phyloP scores from a whole-genome alignment of 2,888 invertebrate genomes.

The Falcaria lacertinaria region DNA sequence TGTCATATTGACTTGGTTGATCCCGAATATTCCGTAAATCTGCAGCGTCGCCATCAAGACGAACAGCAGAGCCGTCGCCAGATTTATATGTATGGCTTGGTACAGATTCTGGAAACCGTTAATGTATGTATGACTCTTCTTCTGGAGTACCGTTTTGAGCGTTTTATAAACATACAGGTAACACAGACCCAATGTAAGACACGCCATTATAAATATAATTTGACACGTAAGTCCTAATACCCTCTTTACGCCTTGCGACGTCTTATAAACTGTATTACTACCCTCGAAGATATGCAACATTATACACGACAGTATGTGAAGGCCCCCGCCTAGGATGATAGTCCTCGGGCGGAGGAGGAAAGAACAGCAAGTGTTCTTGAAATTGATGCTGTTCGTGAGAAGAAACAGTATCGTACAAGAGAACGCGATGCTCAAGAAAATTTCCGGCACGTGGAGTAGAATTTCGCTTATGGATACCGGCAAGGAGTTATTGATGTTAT shows the following conservation, averaged over 20 bases:
- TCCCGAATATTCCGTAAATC: constrained; percentile 84
- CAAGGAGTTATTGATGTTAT: constrained; percentile 90
- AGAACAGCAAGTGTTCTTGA: constrained; percentile 84
- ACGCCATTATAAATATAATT: constrained; percentile 91
- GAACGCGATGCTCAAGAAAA: constrained; percentile 93
- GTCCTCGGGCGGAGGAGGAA: constrained; percentile 88
- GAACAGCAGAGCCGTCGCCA: constrained; percentile 91
- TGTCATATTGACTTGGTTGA: constrained; percentile 77
- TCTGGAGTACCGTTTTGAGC: constrained; percentile 85
- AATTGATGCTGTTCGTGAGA: constrained; percentile 87
- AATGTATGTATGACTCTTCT: constrained; percentile 88
- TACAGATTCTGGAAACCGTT: constrained; percentile 90
- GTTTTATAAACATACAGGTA: constrained; percentile 92
- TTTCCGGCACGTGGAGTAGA: constrained; percentile 90
- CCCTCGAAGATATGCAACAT: constrained; percentile 89
- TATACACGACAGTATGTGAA: constrained; percentile 90
- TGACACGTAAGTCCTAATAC: constrained; percentile 89
- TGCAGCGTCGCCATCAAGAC: constrained; percentile 90
- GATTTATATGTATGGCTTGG: constrained; percentile 93
- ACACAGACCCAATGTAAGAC: constrained; percentile 89
- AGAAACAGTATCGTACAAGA: constrained; percentile 92
- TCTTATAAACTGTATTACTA: constrained; percentile 70
- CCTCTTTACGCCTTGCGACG: constrained; percentile 69
- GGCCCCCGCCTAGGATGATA: constrained; percentile 87
- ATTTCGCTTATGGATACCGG: constrained; percentile 89